These are phyloP conservation scores for Clarias gariepinus DNA, from an alignment of 2,113 vertebrate species.

Conservation along the genomic window DNA sequence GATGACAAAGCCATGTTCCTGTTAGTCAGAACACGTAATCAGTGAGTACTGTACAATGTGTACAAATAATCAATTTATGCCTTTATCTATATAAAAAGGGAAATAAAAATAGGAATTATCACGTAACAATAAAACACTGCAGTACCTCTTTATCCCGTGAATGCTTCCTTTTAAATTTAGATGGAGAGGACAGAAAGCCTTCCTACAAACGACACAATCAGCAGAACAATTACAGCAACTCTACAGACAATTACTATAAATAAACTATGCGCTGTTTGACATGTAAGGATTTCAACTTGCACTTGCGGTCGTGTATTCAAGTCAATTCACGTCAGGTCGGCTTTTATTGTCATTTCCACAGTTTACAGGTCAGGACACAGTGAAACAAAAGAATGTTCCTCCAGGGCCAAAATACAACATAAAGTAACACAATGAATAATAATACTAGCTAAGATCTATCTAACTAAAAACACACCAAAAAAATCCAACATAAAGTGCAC, in stretches of 20 bases:
- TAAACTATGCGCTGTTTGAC: background rate
- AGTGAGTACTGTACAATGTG: background rate
- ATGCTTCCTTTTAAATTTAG: background rate
- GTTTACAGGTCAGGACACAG: too few species aligned
- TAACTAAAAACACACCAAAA: too few species aligned
- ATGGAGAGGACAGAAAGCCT: slow-evolving; percentile 12
- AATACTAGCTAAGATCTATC: too few species aligned
- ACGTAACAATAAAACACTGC: background rate
- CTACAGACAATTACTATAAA: background rate
- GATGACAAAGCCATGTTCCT: background rate
- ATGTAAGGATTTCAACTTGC: background rate
- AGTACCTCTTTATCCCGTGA: slow-evolving; percentile 18
- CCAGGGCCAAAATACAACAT: too few species aligned
- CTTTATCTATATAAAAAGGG: background rate
- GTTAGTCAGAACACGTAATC: background rate
- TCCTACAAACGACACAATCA: background rate
- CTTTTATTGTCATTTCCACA: too few species aligned
- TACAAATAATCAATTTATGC: background rate
- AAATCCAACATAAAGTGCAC: too few species aligned
- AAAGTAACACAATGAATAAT: too few species aligned
- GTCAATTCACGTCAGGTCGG: too few species aligned
- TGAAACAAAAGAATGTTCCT: too few species aligned
- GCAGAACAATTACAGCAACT: background rate
- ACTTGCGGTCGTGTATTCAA: background rate
- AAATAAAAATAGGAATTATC: background rate